Evolutionary conservation across 2,113 vertebrate genomes (phyloP), one percentile per base, ranked within the genome.

Genomic region (Brachypteracias leptosomus): DNA sequence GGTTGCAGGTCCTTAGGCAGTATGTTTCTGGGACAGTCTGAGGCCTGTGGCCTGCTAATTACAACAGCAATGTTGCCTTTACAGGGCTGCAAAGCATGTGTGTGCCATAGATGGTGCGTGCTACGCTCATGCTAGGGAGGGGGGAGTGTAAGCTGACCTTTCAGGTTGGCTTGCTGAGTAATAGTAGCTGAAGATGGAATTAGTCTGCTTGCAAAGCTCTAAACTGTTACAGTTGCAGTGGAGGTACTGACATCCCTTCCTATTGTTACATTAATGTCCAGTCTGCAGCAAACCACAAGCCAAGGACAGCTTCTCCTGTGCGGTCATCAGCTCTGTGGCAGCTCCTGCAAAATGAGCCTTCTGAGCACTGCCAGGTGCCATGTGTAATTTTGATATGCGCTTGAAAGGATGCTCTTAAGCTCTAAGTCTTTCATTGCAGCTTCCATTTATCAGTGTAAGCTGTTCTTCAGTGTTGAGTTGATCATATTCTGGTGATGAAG

Each of bases 101-200:
- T 14, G 35, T 5, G 25, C 3, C 21, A 18, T 19, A 6, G 31
- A 25, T 2, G 22, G 31, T 58, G 18, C 68, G 57, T 57, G 54
- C 35, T 22, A 0, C 2, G 1, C 6, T 8, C 4, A 0, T 8
- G 28, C 51, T 78, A 3, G 21, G 24, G 42, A 16, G 25, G 3
- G 10, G 26, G 16, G 21, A 68, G 33, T 49, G 5, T 9, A 15
- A 58, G 19, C 44, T 89, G 84, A 73, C 40, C 77, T 95, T 90
- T 75, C 51, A 33, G 67, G 29, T 26, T 70, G 52, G 29, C 73
- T 91, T 93, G 57, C 49, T 79, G 85, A 70, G 38, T 76, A 49
- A n/a, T 3, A 47, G 88, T 70, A 83, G 59, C 81, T 14, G 13
- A 65, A 80, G 57, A 51, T 38, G 72, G 49, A 59, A 49, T 38